phyloP scores from a whole-genome alignment of 2,888 invertebrate genomes.

The Dicranocentrus wangi region DNA sequence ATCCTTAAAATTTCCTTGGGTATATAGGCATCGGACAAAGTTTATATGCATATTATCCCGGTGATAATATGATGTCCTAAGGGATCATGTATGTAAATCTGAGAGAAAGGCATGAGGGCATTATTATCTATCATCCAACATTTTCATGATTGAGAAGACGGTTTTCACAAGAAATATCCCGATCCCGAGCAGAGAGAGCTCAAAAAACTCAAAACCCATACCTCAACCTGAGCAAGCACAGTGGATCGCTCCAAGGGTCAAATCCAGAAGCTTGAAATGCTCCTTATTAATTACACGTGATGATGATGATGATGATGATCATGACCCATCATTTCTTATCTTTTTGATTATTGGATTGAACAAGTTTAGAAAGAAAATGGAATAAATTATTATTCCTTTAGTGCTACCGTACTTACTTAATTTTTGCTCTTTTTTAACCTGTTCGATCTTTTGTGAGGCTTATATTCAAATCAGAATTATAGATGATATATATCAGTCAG shows the following conservation, averaged over 20 bases:
- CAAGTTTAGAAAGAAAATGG: slow-evolving; percentile 63
- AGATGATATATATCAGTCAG: background rate
- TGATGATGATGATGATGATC: slow-evolving; percentile 60
- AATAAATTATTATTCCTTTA: slow-evolving; percentile 59
- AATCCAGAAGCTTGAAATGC: slow-evolving; percentile 68
- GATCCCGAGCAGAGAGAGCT: slow-evolving; percentile 54
- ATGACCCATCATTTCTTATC: slow-evolving; percentile 58
- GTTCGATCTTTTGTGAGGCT: background rate
- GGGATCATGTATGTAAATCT: slow-evolving; percentile 62
- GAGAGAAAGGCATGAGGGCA: slow-evolving; percentile 60
- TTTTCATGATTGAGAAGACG: slow-evolving; percentile 32
- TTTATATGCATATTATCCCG: background rate
- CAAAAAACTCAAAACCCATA: background rate
- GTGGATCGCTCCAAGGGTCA: slow-evolving; percentile 65
- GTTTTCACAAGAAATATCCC: slow-evolving; percentile 44
- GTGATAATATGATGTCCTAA: slow-evolving; percentile 52
- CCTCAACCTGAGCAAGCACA: too few relatives aligned
- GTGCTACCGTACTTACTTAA: slow-evolving; percentile 60
- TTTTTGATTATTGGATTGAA: slow-evolving; percentile 63
- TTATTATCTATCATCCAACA: slow-evolving; percentile 50
- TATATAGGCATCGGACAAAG: slow-evolving; percentile 20
- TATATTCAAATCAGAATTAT: slow-evolving; percentile 3
- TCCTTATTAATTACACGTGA: slow-evolving; percentile 66
- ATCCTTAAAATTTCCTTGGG: background rate
- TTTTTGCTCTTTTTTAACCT: slow-evolving; percentile 34